Conservation (phyloP, 2,888 invertebrate genomes). For the Anaspis maculata region DNA sequence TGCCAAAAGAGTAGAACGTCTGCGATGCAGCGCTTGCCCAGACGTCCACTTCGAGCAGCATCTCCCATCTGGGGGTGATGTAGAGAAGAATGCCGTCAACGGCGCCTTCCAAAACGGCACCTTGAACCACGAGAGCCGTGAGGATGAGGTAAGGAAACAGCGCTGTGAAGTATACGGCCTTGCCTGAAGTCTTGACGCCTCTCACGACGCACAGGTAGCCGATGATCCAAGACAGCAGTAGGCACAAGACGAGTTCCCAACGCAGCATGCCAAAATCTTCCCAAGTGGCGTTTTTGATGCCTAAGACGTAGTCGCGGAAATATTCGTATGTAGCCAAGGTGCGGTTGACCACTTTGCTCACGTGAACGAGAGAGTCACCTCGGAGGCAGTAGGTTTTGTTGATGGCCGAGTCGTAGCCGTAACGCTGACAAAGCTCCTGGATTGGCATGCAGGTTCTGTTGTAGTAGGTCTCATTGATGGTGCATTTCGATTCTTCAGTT, state of each 20-base stretch:
- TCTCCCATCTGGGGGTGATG: slow-evolving; percentile 63
- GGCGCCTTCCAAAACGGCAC: slow-evolving; percentile 56
- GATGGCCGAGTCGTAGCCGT: slow-evolving; percentile 36
- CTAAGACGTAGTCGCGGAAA: slow-evolving; percentile 68
- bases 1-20: slow-evolving; percentile 75
- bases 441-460: slow-evolving; percentile 46
- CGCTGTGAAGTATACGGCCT: slow-evolving; percentile 71
- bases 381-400: slow-evolving; percentile 46
- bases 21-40: slow-evolving; percentile 81
- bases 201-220: slow-evolving; percentile 83
- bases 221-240: slow-evolving; percentile 71
- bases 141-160: slow-evolving; percentile 64
- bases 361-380: slow-evolving; percentile 32
- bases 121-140: slow-evolving; percentile 51
- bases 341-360: slow-evolving; percentile 48
- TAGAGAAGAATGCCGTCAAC: slow-evolving; percentile 64
- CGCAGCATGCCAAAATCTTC: slow-evolving; percentile 67
- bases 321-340: slow-evolving; percentile 46
- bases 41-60: slow-evolving; percentile 55
- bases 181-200: slow-evolving; percentile 80
- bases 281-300: slow-evolving; percentile 63
- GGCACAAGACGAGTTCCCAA: slow-evolving; percentile 74
- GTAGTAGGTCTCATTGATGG: slow-evolving; percentile 47
- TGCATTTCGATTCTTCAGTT: slow-evolving; percentile 49
- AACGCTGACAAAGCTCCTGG: slow-evolving; percentile 43